These are phyloP conservation scores for Melinaea menophilus DNA, from an alignment of 2,888 invertebrate genomes.

Conservation along the genomic window DNA sequence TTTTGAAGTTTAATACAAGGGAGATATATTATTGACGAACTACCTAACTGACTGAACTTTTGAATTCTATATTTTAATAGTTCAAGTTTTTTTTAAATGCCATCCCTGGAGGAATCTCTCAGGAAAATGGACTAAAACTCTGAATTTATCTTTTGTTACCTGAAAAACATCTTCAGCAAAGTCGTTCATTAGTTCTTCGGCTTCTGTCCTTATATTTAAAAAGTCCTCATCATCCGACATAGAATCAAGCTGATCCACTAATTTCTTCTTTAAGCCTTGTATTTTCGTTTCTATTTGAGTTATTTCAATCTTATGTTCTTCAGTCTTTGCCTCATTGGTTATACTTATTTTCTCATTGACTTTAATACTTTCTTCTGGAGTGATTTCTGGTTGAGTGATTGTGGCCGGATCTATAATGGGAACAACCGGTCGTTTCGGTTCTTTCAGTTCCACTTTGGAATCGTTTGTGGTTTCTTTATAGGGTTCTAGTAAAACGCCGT, in stretches of 20 bases:
- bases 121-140: too few relatives aligned
- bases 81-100: too few relatives aligned
- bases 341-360: constrained; percentile 48
- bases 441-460: constrained; percentile 45
- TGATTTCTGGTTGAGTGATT: constrained; percentile 44
- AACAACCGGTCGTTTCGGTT: constrained; percentile 56
- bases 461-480: constrained; percentile 51
- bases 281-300: constrained; percentile 81
- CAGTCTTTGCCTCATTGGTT: constrained; percentile 42
- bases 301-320: constrained; percentile 64
- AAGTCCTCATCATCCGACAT: constrained; percentile 82
- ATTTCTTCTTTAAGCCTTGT: constrained; percentile 65
- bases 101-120: too few relatives aligned
- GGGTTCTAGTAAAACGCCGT: constrained; percentile 58
- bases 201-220: constrained; percentile 81
- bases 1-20: too few relatives aligned
- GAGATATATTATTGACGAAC: too few relatives aligned
- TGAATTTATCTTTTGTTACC: constrained; percentile 38
- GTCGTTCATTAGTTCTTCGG: constrained; percentile 75
- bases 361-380: constrained; percentile 37
- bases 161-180: constrained; percentile 72
- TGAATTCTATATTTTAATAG: too few relatives aligned
- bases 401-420: constrained; percentile 70
- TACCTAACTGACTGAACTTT: too few relatives aligned
- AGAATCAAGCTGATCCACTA: constrained; percentile 69